Percentiles rank a stretch among this genome's conserved stretches.
Evolutionary conservation across 2,113 vertebrate genomes (phyloP).

Genomic region (Argyrosomus japonicus): DNA sequence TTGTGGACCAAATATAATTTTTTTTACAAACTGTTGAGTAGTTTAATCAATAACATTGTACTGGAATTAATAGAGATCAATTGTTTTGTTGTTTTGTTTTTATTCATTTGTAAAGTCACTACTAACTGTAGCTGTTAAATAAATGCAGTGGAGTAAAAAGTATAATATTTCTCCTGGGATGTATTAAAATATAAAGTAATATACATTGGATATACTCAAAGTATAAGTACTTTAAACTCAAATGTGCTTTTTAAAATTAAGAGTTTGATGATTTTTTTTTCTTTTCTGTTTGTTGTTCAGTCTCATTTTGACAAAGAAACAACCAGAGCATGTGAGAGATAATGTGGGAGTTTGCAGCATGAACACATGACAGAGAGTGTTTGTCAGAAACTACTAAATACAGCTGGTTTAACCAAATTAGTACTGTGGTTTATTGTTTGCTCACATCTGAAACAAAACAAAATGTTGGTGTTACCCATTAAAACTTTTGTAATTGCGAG

Average conservation of each 20-base stretch:
- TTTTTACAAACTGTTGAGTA: background rate
- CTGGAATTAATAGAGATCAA: background rate
- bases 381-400: background rate
- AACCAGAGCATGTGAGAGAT: conserved; percentile 35
- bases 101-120: background rate
- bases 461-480: background rate
- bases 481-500: background rate
- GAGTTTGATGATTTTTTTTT: background rate
- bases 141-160: background rate
- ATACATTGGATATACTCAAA: background rate
- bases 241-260: background rate
- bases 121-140: background rate
- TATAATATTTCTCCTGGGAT: background rate
- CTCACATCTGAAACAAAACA: background rate
- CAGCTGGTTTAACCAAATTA: conserved; percentile 19
- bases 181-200: background rate
- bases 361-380: conserved; percentile 37
- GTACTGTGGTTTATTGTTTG: conserved; percentile 24
- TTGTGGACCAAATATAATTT: background rate
- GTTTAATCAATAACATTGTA: background rate
- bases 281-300: conserved; percentile 9
- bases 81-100: background rate
- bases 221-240: background rate
- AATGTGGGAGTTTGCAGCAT: conserved; percentile 14
- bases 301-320: conserved; percentile 1